Evolutionary conservation across 2,113 vertebrate genomes (phyloP), one percentile per base, ranked within the genome.

Genomic region (Sitta europaea): DNA sequence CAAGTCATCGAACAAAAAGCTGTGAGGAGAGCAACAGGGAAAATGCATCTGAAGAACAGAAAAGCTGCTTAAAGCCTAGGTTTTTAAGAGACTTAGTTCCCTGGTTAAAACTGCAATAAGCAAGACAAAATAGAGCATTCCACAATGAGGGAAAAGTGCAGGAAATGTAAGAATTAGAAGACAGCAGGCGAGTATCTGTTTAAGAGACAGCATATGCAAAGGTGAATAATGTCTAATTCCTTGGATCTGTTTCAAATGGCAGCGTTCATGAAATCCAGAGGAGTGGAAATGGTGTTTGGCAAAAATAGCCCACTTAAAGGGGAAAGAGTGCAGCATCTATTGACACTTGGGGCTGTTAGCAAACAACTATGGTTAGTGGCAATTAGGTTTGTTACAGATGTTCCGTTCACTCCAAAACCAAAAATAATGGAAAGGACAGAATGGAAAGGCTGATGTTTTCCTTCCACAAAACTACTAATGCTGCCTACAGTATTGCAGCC

Each of bases 1-100:
- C 96, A 96, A 97, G 94, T 97, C 96, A 96, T 93, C 8, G 25
- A 96, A 92, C 79, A 86, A 88, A 93, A 93, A 92, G 86, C 93
- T 77, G 75, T 31, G 35, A 70, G 40, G 57, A 83, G 38, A 93
- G 72, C 65, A 84, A 75, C 72, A 81, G 43, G 78, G 67, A 93
- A 93, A 96, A 92, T 13, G 63, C 63, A 36, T 83, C 55, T 83
- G 53, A 90, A 90, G 85, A 58, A 92, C 70, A 80, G 29, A 35
- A 78, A 93, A 96, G 74, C 76, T 71, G 86, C 94, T 83, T 43
- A 70, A 88, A 90, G 67, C 81, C 35, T 31, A 6, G 73, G 38
- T 80, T 87, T 92, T 83, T 33, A 86, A 71, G 40, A 87, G 40
- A 70, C 54, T 4, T 25, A 83, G 51, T 77, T 92, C 63, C 63